phyloP scores from a whole-genome alignment of 2,797 vertebrate genomes.

The Enteromius viviparus region DNA sequence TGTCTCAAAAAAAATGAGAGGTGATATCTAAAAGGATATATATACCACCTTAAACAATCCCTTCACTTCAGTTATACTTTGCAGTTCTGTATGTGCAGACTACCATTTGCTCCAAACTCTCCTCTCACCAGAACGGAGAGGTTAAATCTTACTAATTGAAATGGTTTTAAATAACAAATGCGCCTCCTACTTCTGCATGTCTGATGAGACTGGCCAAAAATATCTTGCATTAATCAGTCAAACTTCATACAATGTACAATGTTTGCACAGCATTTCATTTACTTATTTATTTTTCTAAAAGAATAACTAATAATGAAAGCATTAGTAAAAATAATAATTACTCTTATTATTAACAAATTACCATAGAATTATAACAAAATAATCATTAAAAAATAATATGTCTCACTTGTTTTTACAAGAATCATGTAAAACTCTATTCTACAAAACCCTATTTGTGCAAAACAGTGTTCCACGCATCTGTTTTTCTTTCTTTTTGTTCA shows the following conservation, averaged over 20 bases:
- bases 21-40: background rate
- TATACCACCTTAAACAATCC: background rate
- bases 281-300: background rate
- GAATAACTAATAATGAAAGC: background rate
- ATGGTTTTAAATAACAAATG: slow-evolving; percentile 45
- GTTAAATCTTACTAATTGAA: slow-evolving; percentile 46
- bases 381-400: background rate
- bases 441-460: background rate
- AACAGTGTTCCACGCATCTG: background rate
- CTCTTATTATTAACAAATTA: background rate
- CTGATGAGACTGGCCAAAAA: slow-evolving; percentile 35
- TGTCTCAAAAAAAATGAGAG: slow-evolving; percentile 12
- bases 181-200: slow-evolving; percentile 19
- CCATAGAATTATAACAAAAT: background rate
- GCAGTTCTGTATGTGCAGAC: slow-evolving; percentile 11
- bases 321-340: background rate
- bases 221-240: background rate
- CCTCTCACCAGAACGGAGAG: slow-evolving; percentile 8
- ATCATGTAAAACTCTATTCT: background rate
- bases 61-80: slow-evolving; percentile 17
- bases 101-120: slow-evolving; percentile 6
- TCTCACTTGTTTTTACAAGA: background rate
- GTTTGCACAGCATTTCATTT: background rate
- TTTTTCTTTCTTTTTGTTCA: slow-evolving; percentile 35
- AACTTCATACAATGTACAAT: background rate